A percentile compares a stretch with the other conserved stretches of the same genome.
phyloP scores from a whole-genome alignment of 2,888 invertebrate species.

The Geophilus truncorum region DNA sequence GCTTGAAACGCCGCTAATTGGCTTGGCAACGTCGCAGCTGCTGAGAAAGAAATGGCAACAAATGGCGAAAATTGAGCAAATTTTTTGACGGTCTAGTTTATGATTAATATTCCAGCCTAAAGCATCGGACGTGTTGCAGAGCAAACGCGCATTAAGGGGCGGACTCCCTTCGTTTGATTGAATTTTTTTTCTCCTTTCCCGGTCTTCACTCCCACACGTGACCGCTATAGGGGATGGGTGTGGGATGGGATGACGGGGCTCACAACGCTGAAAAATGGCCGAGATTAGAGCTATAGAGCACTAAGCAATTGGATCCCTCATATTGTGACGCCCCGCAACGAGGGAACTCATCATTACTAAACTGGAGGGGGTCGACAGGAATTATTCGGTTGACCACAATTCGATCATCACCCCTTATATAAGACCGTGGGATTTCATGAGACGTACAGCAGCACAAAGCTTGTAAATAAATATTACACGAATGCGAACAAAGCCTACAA shows the following conservation, averaged over 20 bases:
- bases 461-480: slow-evolving; percentile 5
- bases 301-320: slow-evolving; percentile 15
- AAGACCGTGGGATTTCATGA: neutral
- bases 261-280: neutral
- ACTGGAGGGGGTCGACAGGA: slow-evolving; percentile 8
- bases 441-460: neutral
- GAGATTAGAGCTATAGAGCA: slow-evolving; percentile 16
- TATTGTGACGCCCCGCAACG: slow-evolving; percentile 8
- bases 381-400: slow-evolving; percentile 17
- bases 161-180: neutral
- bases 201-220: neutral
- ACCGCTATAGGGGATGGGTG: neutral
- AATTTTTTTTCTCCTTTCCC: slow-evolving; percentile 16
- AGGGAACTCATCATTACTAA: slow-evolving; percentile 17
- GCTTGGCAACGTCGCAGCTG: neutral
- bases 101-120: neutral
- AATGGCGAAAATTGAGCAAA: neutral
- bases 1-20: slow-evolving; percentile 15
- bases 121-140: neutral
- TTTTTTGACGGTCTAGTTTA: neutral
- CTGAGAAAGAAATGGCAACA: slow-evolving; percentile 2
- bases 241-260: neutral
- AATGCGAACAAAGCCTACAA: neutral
- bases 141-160: neutral
- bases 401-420: slow-evolving; percentile 16